Base-by-base conservation (phyloP, 2,888 invertebrate genomes). In the Corbicula japonica region DNA sequence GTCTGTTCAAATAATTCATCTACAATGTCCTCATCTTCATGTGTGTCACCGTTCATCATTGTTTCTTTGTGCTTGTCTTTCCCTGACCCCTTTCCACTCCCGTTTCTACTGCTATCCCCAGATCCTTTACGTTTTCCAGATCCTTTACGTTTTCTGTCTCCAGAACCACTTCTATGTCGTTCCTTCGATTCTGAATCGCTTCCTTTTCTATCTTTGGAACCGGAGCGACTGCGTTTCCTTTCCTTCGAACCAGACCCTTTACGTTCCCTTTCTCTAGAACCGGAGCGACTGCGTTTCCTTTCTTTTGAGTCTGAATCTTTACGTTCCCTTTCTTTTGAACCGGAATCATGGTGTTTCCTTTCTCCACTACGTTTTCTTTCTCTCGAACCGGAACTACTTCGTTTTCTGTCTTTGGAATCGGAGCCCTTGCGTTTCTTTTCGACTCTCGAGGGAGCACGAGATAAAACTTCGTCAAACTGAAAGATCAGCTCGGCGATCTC, bases 201-300 rank as follows among this genome's bases (percentile, higher is more conserved):
- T 52, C 66, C 38, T 48, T 35, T 65, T 73, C 65, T 46, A 28
- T 21, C 34, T 46, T 48, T 58, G 21, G 72, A 46, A 15, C 48
- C 34, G 15, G 46, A 46, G 10, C 52, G 26, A 21, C 23, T 26
- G 21, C 52, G n/a, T 12, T 21, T 26, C 26, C 52, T 52, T 52
- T 21, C 52, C 23, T 21, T 52, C 15, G 41, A 41, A 8, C 21
- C 21, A 15, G 41, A 21, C 28, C 52, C n/a, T n/a, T n/a, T n/a
- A 15, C 32, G 62, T 21, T 32, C 28, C 32, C 32, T n/a, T 28
- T 54, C 5, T 54, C 26, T n/a, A n/a, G 58, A 58, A 4, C 32
- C 4, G 34, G 32, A 32, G 12, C 28, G 12, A 18, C 52, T 66
- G 21, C 30, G 30, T 18, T 26, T 44, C 18, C 34, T 52, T 30